Evolutionary conservation across 2,113 vertebrate genomes (phyloP).

Genomic region (Phocoena sinus): DNA sequence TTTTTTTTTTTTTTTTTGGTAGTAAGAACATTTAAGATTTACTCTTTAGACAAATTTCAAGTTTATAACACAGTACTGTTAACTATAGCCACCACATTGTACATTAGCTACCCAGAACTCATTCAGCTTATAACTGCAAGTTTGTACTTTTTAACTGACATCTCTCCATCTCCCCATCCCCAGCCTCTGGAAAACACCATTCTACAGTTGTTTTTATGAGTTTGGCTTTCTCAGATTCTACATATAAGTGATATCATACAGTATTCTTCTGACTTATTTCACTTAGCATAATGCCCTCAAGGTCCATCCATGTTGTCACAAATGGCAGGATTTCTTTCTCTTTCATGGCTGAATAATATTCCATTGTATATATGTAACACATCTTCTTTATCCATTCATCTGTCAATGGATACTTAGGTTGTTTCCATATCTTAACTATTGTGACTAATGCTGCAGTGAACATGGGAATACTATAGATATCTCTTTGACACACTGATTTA

Average conservation of each 20-base stretch:
- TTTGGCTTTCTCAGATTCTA: background rate
- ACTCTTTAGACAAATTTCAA: background rate
- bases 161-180: background rate
- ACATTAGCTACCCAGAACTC: background rate
- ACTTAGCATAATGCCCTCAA: background rate
- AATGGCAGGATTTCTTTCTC: background rate
- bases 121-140: background rate
- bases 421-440: background rate
- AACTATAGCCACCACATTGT: background rate
- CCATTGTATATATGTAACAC: background rate
- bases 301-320: background rate
- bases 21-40: background rate
- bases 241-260: background rate
- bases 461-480: background rate
- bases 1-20: no score
- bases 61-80: background rate
- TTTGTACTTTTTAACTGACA: background rate
- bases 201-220: background rate
- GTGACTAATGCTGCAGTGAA: background rate
- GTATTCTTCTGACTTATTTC: background rate
- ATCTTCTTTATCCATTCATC: background rate
- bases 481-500: background rate
- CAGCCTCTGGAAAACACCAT: background rate
- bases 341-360: background rate
- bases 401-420: background rate